Percentiles rank a stretch among this genome's conserved stretches.
These are phyloP conservation scores for Lymantria monacha DNA, from an alignment of 2,888 invertebrate genomes.

Conservation along the genomic window DNA sequence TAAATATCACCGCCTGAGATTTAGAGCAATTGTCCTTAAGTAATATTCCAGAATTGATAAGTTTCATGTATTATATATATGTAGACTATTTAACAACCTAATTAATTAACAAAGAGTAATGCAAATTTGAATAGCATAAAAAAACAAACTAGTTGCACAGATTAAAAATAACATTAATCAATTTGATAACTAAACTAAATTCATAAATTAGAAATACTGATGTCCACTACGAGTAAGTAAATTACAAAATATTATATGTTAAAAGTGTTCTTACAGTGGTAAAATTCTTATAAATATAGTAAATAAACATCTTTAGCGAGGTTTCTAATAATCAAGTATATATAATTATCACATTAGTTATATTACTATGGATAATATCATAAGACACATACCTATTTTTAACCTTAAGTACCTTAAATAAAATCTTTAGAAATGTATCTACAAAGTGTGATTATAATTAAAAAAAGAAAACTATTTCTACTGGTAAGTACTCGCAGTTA, in stretches of 20 bases:
- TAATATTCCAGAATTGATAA: no score
- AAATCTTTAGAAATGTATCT: constrained; percentile 17
- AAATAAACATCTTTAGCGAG: constrained; percentile 36
- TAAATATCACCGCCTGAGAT: no score
- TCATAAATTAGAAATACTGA: constrained; percentile 57
- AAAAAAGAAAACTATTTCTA: constrained; percentile 9
- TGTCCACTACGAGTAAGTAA: constrained; percentile 36
- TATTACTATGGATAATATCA: constrained; percentile 22
- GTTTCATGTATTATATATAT: no score
- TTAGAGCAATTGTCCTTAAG: no score
- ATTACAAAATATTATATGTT: neutral
- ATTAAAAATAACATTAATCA: constrained; percentile 39
- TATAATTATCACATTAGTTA: constrained; percentile 45
- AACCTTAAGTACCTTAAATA: constrained; percentile 30
- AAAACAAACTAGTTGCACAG: constrained; percentile 50
- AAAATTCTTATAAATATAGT: constrained; percentile 27
- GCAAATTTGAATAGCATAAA: no score
- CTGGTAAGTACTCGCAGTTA: constrained; percentile 12
- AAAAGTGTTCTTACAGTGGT: neutral
- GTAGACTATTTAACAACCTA: no score
- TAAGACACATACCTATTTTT: constrained; percentile 26
- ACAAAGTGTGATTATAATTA: constrained; percentile 1
- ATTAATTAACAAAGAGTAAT: no score
- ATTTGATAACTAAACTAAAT: constrained; percentile 35
- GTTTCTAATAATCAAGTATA: constrained; percentile 41